Evolutionary conservation across 2,113 vertebrate genomes (phyloP).

Genomic region (Halcyon malimbica): DNA sequence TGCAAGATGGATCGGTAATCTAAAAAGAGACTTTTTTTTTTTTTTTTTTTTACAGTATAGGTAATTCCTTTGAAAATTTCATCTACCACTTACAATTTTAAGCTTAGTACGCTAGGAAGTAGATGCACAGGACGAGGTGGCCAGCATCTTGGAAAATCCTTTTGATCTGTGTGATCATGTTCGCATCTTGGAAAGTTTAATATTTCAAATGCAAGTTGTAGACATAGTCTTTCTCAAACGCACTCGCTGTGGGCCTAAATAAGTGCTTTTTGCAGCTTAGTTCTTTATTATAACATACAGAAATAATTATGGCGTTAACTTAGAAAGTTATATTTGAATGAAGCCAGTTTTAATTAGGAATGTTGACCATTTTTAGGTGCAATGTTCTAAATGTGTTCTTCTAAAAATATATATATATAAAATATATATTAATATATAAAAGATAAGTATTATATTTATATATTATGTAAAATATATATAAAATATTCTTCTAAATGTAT

Average conservation of each 20-base stretch:
- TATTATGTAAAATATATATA: no score
- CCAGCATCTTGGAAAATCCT: background rate
- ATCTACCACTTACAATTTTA: background rate
- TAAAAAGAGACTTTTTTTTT: background rate
- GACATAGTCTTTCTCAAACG: background rate
- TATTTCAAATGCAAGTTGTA: background rate
- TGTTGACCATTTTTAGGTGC: background rate
- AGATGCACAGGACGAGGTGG: background rate
- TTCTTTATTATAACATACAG: background rate
- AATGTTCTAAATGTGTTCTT: background rate
- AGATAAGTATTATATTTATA: background rate
- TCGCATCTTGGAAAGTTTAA: background rate
- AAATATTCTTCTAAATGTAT: background rate
- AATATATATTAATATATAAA: background rate
- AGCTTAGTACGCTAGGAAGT: background rate
- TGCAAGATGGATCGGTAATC: background rate
- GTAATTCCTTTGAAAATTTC: background rate
- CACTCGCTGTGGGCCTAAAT: background rate
- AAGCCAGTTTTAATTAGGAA: background rate
- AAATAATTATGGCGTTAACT: background rate
- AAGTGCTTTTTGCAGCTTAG: background rate
- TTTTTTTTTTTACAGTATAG: background rate
- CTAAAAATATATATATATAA: background rate
- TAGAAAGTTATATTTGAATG: background rate
- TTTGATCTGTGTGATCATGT: conserved; percentile 14